Base-by-base conservation (phyloP, 2,113 vertebrate genomes). In the Lampris megalopsis region DNA sequence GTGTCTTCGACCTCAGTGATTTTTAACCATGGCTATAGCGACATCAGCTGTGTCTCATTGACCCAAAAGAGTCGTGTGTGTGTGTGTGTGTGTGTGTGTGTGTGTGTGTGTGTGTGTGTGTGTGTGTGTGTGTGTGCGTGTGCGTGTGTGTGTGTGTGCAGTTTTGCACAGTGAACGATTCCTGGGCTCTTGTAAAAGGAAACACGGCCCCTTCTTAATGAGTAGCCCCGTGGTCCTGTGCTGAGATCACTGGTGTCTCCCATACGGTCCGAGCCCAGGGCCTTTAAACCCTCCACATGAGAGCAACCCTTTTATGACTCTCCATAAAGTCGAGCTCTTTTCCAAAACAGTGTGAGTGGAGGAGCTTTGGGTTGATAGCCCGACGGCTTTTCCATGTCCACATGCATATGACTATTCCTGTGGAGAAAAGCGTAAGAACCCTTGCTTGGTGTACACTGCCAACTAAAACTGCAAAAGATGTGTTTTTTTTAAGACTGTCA, bases 391-490 rank as follows among this genome's bases (percentile, higher is more conserved):
- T 79, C 35, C 47, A 75, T 73, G 62, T 50, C 61, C 63, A 36
- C 42, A 64, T 47, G 66, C n/a, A 11, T 70, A 78, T n/a, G 0
- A 6, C 77, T 63, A n/a, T 11, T 69, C 43, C 61, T 63, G 63
- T 70, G 65, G 58, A 68, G 49, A 69, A 79, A 82, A 24, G 52
- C 35, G 64, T 38, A n/a, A 68, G 67, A 36, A 70, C 65, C 62
- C 82, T 78, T 75, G 47, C 49, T 78, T 71, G 45, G 72, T 75
- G 53, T 62, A 57, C 48, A 2, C 67, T 77, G 57, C 63, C 83
- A 84, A 77, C 81, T 89, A 81, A 89, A 91, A 74, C 89, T 90
- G 80, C 86, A 87, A 87, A 80, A 24, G 24, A 24, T 24, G 24
- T 87, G 80, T 89, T 86, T 86, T 69, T 56, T 61, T 68, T 59